These are phyloP conservation scores for Hirudinaria manillensis DNA, from an alignment of 2,888 invertebrate species.

Conservation along the genomic window DNA sequence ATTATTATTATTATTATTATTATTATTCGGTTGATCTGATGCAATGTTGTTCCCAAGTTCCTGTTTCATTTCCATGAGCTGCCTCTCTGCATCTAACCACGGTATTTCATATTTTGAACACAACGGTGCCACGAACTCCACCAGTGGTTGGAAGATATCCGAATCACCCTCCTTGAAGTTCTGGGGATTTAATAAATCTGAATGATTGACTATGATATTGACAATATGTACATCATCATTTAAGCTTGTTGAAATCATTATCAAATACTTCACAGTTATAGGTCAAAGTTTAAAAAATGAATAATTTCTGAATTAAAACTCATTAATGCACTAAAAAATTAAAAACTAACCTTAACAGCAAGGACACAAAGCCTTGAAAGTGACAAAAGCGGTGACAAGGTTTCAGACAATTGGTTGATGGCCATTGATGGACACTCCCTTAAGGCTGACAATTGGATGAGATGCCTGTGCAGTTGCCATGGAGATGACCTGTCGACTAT, in stretches of 20 bases:
- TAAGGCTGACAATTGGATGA: slow-evolving; percentile 26
- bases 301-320: background rate
- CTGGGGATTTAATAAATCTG: background rate
- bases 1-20: slow-evolving; percentile 1
- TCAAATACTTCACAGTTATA: no score
- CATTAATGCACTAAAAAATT: background rate
- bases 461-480: slow-evolving; percentile 34
- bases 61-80: slow-evolving; percentile 16
- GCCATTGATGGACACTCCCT: slow-evolving; percentile 31
- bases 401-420: slow-evolving; percentile 25
- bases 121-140: background rate
- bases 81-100: slow-evolving; percentile 2
- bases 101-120: background rate
- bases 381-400: slow-evolving; percentile 26
- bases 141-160: background rate
- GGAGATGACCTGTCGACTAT: slow-evolving; percentile 32
- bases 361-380: slow-evolving; percentile 29
- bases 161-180: background rate
- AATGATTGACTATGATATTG: no score
- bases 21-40: background rate
- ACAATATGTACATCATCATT: no score
- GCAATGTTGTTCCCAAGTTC: background rate
- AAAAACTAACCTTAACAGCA: slow-evolving; percentile 20
- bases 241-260: no score
- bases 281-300: no score